Evolutionary conservation across 2,797 vertebrate species (phyloP).

Genomic region (Bovichtus diacanthus): DNA sequence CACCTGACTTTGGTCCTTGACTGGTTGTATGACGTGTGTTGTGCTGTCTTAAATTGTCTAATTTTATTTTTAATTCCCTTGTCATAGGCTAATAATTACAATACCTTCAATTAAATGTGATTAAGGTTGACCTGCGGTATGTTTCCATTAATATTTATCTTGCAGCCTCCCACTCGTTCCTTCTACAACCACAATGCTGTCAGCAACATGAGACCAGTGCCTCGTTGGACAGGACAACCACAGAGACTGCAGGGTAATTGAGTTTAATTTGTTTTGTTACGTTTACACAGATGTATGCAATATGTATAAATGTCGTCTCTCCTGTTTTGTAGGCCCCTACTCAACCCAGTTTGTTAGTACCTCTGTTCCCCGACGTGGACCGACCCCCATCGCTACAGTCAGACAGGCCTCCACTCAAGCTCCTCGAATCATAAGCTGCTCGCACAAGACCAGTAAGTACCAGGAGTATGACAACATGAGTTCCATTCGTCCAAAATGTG

Average conservation of each 20-base stretch:
- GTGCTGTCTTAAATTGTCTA: too few relatives aligned
- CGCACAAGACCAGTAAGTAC: conserved; percentile 91
- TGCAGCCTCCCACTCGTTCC: conserved; percentile 73
- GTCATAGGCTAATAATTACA: not conserved
- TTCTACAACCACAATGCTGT: conserved; percentile 87
- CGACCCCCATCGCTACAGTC: conserved; percentile 88
- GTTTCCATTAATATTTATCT: not conserved
- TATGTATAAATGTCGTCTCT: not conserved
- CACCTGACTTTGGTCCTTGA: too few relatives aligned
- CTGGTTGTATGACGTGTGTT: too few relatives aligned
- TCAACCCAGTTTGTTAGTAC: conserved; percentile 80
- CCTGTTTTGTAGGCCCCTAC: conserved; percentile 76
- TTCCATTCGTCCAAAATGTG: not conserved
- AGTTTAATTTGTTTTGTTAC: not conserved
- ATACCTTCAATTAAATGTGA: not conserved
- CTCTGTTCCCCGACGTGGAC: conserved; percentile 79
- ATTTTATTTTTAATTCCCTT: not conserved
- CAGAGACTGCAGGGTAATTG: conserved; percentile 88
- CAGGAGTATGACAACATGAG: not conserved
- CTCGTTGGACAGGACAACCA: conserved; percentile 89
- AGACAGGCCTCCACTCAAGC: conserved; percentile 93
- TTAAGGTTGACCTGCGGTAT: not conserved
- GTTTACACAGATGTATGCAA: rapidly evolving
- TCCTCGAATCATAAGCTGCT: conserved; percentile 82
- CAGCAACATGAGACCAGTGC: conserved; percentile 85